Evolutionary conservation across 2,797 vertebrate species (phyloP), one percentile per base, ranked within the genome.

Genomic region (Poecilia velifera): DNA sequence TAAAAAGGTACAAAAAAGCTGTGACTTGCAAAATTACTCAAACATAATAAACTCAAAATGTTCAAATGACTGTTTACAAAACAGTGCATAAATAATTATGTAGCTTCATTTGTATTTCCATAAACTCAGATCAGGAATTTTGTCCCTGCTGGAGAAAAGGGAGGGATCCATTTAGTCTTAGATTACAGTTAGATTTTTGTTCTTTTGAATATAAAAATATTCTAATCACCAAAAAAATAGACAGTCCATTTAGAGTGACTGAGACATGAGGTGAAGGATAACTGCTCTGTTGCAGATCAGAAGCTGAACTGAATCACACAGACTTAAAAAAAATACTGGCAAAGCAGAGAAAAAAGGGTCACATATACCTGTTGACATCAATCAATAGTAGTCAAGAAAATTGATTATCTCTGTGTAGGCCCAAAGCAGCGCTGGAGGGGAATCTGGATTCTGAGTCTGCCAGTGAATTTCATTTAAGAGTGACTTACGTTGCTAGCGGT

Each of bases 261-360:
- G 84, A 87, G 85, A 94, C 90, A 88, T 92, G 88, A 92, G 91
- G 90, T 91, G 89, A 78, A 76, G 78, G 57, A 77, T 80, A 86
- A 88, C 90, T 85, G 87, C 76, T 93, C 86, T 68, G 85, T 81
- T 91, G 90, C 92, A 88, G 79, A 75, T 80, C 73, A 36, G 73
- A 74, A 71, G 76, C 82, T 90, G 82, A 89, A 85, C 87, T 77
- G 87, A 90, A 85, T 83, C 82, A 74, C 16, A 75, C 72, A 57
- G 70, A 86, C 90, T 92, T 92, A 87, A 94, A 93, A 53, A 88
- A 76, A 80, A 77, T 88, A 73, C 7, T 85, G 90, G 76, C 62
- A 87, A 86, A 87, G 89, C 80, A 53, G 66, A 80, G 85, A 86
- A 88, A 73, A 83, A 62, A 84, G 83, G 46, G 78, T 71, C 86